Base-by-base conservation (phyloP, 1,140 invertebrate genomes). In the Sminthurinus signatus region DNA sequence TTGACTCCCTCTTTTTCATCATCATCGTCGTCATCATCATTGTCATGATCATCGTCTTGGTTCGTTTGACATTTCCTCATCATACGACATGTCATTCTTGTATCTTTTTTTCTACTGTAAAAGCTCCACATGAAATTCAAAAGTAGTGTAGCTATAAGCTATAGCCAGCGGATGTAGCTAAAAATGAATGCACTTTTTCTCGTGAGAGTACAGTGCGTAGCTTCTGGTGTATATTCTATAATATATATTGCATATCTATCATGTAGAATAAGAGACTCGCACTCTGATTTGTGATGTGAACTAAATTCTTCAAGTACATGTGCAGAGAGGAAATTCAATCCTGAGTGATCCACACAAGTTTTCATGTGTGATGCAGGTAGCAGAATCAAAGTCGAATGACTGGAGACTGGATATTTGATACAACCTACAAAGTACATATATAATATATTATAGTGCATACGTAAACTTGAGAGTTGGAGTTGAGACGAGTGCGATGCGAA, bases 41-140 rank as follows among this genome's bases (percentile, higher is more conserved):
- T n/a, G 10, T 10, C 10, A 10, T 42, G n/a, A 42, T n/a, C n/a
- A 12, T 12, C 17, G 31, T 15, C 25, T 25, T 15, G 48, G 25
- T 51, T 21, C 48, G 15, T 57, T 56, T 60, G 57, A 60, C 57
- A 60, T 60, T 48, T 60, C 57, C 44, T 50, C 57, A 60, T 60
- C 57, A 43, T 25, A 42, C 39, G n/a, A 12, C 39, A 42, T 42
- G n/a, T 42, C 39, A 42, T 42, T 42, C 10, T 42, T 42, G 39
- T 42, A 10, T n/a, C n/a, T 42, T 10, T n/a, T 42, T n/a, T 12
- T 12, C 10, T 42, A 42, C 10, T 42, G 10, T 12, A 42, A n/a
- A 12, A 42, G n/a, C 10, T 42, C 10, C 39, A n/a, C 10, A n/a
- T 12, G n/a, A 42, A 42, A 42, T 42, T n/a, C 39, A 10, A n/a